These are phyloP conservation scores for Branchellion lobata DNA, from an alignment of 2,888 invertebrate genomes.

Conservation along the genomic window DNA sequence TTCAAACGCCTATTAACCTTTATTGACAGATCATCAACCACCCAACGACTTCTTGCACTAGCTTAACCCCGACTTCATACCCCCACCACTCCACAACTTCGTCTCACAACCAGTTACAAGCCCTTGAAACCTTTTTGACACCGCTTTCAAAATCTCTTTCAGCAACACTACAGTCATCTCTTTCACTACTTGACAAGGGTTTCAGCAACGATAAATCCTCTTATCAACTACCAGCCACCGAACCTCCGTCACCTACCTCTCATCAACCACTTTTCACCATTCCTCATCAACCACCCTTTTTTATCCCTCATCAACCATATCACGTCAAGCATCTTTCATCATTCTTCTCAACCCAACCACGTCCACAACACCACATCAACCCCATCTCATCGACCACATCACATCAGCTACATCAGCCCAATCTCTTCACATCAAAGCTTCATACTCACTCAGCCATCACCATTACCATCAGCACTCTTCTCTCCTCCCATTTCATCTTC, in stretches of 20 bases:
- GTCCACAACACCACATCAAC: neutral
- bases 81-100: no score
- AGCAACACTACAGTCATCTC: neutral
- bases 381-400: neutral
- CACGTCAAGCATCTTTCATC: neutral
- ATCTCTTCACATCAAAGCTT: neutral
- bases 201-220: neutral
- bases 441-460: no score
- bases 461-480: no score
- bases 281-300: neutral
- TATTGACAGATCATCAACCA: neutral
- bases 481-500: no score
- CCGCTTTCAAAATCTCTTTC: neutral
- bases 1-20: no score
- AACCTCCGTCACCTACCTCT: neutral
- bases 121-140: no score
- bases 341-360: neutral
- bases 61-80: neutral
- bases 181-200: neutral
- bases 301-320: no score
- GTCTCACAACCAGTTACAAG: no score
- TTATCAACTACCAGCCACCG: neutral
- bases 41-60: neutral
- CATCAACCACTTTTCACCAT: neutral
- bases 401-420: neutral